Base-by-base conservation (phyloP, 2,797 vertebrate species). In the Holocentrus rufus region DNA sequence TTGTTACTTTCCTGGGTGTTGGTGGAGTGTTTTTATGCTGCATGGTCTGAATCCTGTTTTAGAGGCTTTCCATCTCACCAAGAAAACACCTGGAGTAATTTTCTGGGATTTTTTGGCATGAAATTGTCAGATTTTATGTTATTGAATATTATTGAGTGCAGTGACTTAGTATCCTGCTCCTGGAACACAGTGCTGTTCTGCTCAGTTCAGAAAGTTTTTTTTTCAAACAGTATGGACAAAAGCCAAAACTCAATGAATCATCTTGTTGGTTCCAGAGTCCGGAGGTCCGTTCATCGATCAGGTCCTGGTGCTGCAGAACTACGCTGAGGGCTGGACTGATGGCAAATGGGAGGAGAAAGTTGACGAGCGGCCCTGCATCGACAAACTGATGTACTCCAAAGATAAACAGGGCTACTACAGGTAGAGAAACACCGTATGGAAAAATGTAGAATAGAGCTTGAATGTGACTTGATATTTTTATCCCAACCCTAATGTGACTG, bases 311-410 rank as follows among this genome's bases (percentile, higher is more conserved):
- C 91, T 99, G 55, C 98, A 99, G 85, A 93, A 95, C 70, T 99
- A 98, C 0, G 94, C 94, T 0, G 97, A 99, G 77, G 98, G 98
- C 61, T 99, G 98, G 98, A 97, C 95, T 27, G 96, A 97, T 69
- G 97, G 97, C 2, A 93, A 95, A 23, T 99, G 97, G 97, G 97
- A 98, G 71, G 98, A 99, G 92, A 99, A 98, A 83, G 93, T 96
- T 18, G 94, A 98, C n/a, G 91, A 92, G 81, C 93, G 95, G 59
- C 94, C 95, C 0, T 99, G 98, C 87, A 92, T 97, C 5, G 97
- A 98, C n/a, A 94, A 95, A 42, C 80, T 92, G 14, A 92, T 94
- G 84, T 99, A 98, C 87, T 93, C 94, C 3, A 96, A 93, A 87
- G 98, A 99, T 87, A 96, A 96, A 84, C 94, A 98, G 2, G 93